These are phyloP conservation scores for Apogon hyalosoma DNA, from an alignment of 2,797 vertebrate species.

Conservation along the genomic window DNA sequence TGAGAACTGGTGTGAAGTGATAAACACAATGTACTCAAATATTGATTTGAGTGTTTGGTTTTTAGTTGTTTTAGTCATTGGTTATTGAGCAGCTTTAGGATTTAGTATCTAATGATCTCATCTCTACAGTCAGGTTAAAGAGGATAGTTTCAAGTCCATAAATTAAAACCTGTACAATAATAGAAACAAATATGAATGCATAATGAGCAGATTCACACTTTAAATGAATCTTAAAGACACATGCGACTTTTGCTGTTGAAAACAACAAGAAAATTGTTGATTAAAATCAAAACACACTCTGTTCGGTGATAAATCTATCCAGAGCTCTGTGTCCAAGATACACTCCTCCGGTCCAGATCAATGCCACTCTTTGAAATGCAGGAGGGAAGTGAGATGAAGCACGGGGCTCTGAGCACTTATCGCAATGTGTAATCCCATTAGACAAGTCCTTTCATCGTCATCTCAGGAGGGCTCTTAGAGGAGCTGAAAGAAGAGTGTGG, in stretches of 20 bases:
- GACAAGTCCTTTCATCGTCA: constrained; percentile 77
- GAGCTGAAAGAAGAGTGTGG: constrained; percentile 52
- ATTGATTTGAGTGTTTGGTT: not conserved
- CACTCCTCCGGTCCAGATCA: constrained; percentile 56
- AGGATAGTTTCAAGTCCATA: constrained; percentile 19
- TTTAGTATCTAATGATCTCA: constrained; percentile 52
- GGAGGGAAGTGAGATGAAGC: constrained; percentile 66
- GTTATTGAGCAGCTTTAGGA: constrained; percentile 29
- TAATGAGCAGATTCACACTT: not conserved
- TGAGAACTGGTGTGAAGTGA: not conserved
- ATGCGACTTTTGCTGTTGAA: not conserved
- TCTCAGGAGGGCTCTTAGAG: constrained; percentile 72
- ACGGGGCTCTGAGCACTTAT: constrained; percentile 74
- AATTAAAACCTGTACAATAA: constrained; percentile 22
- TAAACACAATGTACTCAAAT: not conserved
- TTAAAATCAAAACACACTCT: constrained; percentile 17
- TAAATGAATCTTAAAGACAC: not conserved
- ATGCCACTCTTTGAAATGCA: constrained; percentile 65
- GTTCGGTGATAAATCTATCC: constrained; percentile 29
- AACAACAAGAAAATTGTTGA: not conserved
- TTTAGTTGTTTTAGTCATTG: constrained; percentile 1
- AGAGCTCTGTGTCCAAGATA: constrained; percentile 36
- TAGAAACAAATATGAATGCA: not conserved
- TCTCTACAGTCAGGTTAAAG: constrained; percentile 19
- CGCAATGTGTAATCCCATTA: constrained; percentile 78